These are phyloP conservation scores for Desmophyllum pertusum DNA, from an alignment of 92 coral and sea anemone species.

Conservation along the genomic window DNA sequence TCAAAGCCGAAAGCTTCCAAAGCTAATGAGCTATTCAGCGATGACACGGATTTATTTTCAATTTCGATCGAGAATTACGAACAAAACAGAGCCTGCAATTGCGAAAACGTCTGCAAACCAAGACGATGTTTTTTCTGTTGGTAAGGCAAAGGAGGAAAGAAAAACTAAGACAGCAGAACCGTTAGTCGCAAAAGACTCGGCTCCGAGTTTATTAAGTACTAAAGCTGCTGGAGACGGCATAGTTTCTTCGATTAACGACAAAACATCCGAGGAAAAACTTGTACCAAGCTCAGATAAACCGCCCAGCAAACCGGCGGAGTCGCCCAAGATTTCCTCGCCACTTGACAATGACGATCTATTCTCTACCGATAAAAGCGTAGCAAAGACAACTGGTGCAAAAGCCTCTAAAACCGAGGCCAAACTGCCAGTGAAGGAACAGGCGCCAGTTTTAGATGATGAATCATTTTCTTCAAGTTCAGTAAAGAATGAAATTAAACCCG, in stretches of 20 bases:
- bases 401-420: constrained; percentile 29
- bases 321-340: constrained; percentile 37
- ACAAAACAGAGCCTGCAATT: neutral
- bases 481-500: constrained; percentile 28
- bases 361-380: constrained; percentile 20
- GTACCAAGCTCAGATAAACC: constrained; percentile 8
- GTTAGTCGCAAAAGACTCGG: neutral
- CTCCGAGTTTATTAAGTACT: neutral
- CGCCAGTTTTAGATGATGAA: constrained; percentile 42
- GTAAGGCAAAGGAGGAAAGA: neutral
- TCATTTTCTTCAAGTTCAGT: constrained; percentile 31
- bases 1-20: constrained; percentile 43
- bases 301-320: constrained; percentile 11
- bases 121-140: constrained; percentile 52
- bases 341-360: constrained; percentile 55
- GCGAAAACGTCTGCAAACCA: constrained; percentile 16
- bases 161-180: constrained; percentile 20
- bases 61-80: constrained; percentile 28
- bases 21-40: constrained; percentile 25
- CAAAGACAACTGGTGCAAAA: constrained; percentile 2
- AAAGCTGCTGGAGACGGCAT: neutral
- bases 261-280: constrained; percentile 4
- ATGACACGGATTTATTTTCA: constrained; percentile 50
- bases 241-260: constrained; percentile 11
- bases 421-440: constrained; percentile 14